Base-by-base conservation (phyloP, 1,140 invertebrate species). In the Drosophila sturtevanti region DNA sequence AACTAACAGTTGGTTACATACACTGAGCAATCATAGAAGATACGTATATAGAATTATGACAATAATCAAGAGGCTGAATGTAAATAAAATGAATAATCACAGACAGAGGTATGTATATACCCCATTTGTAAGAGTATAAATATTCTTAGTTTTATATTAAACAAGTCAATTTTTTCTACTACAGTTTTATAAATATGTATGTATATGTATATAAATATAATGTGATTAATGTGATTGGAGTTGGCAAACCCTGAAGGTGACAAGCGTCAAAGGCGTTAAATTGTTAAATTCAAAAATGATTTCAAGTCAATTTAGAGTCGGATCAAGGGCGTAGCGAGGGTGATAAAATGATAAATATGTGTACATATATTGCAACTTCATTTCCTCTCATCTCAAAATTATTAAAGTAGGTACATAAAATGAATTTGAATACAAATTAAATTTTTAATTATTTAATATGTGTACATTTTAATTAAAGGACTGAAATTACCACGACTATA, bases 261-360 rank as follows among this genome's bases (percentile, higher is more conserved):
- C 74, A 81, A 60, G 59, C 74, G 41, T 70, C 79, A 70, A 38
- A 81, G 64, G 79, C 79, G 79, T 81, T 81, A 82, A 82, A 82
- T 82, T 81, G 74, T 78, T 71, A 51, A 63, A 81, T 64, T 78
- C 70, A 68, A 44, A 64, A 22, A 69, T 54, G 63, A 73, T 73
- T 37, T 18, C 14, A 35, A 48, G 16, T 21, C 9, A 10, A 21
- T 21, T 48, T 48, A 9, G 41, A 0, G 14, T 16, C 14, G 1
- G 14, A 44, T 18, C 41, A 16, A 44, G 6, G 41, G 14, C 16
- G 14, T 6, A 14, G 7, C 38, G 5, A 41, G 11, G 16, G 9
- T n/a, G n/a, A n/a, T n/a, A n/a, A n/a, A 56, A n/a, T 55, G n/a
- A 55, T 7, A 24, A 44, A 6, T 44, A 41, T 24, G 4, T 24